A percentile compares a stretch with the other conserved stretches of the same genome.
Evolutionary conservation across 2,888 invertebrate species (phyloP).

Genomic region (Dendrolimus pini): DNA sequence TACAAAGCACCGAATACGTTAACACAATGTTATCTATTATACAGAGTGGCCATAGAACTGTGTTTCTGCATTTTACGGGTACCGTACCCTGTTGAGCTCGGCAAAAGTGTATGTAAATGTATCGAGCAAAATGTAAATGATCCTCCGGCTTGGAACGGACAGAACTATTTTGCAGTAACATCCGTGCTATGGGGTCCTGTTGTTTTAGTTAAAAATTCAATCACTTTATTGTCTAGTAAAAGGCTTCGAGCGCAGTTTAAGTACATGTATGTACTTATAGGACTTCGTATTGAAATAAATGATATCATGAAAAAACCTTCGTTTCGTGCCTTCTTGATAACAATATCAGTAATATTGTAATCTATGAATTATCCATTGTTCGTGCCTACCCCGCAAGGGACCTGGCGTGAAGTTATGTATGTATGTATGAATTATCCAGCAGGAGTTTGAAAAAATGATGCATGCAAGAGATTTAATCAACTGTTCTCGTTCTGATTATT

Average conservation of each 20-base stretch:
- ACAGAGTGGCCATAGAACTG: constrained; percentile 3
- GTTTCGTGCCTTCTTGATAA: no score
- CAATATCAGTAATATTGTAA: no score
- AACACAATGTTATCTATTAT: constrained; percentile 5
- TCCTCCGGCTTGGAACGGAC: constrained; percentile 15
- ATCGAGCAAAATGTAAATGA: constrained; percentile 48
- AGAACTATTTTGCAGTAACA: constrained; percentile 6
- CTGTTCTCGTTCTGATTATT: no score
- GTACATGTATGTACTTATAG: background rate
- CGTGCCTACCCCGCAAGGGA: no score
- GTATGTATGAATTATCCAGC: no score
- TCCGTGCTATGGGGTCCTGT: constrained; percentile 2
- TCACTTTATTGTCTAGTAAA: background rate
- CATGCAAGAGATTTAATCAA: no score
- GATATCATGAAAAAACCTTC: no score
- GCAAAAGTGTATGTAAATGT: constrained; percentile 51
- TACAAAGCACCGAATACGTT: background rate
- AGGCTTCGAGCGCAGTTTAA: background rate
- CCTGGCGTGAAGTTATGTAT: no score
- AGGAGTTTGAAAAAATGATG: no score
- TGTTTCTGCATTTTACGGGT: constrained; percentile 44
- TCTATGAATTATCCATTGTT: no score
- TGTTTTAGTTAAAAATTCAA: background rate
- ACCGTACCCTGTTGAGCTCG: constrained; percentile 29
- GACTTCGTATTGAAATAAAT: no score